Evolutionary conservation across 2,888 invertebrate genomes (phyloP).

Genomic region (Caenorhabditis panamensis): DNA sequence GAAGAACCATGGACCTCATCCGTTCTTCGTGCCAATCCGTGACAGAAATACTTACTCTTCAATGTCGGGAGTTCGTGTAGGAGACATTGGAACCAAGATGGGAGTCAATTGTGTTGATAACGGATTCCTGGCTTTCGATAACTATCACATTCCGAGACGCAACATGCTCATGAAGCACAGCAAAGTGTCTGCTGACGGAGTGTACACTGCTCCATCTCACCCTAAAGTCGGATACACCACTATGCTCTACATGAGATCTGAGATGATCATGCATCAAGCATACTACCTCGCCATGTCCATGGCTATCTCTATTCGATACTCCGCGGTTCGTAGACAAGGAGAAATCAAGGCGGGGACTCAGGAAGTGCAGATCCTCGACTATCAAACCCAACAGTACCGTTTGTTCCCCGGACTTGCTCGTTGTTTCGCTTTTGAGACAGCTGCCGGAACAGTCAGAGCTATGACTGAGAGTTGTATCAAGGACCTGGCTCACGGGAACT

Average conservation of each 20-base stretch:
- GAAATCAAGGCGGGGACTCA: conserved; percentile 89
- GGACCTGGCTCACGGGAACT: conserved; percentile 56
- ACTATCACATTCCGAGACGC: conserved; percentile 90
- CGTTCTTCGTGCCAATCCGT: conserved; percentile 93
- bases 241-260: conserved; percentile 88
- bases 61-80: conserved; percentile 87
- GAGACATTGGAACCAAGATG: conserved; percentile 94
- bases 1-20: conserved; percentile 90
- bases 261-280: conserved; percentile 93
- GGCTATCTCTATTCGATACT: conserved; percentile 92
- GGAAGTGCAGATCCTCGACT: conserved; percentile 93
- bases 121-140: conserved; percentile 91
- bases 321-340: conserved; percentile 92
- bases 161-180: conserved; percentile 95
- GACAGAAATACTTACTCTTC: conserved; percentile 86
- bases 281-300: conserved; percentile 86
- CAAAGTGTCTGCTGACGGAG: conserved; percentile 87
- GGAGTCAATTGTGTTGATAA: conserved; percentile 94
- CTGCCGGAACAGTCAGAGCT: conserved; percentile 51
- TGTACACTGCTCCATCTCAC: conserved; percentile 89
- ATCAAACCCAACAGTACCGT: too few species aligned
- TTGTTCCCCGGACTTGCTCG: conserved; percentile 88
- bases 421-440: conserved; percentile 87
- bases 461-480: conserved; percentile 62
- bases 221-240: conserved; percentile 92